Evolutionary conservation across 1,140 invertebrate species (phyloP), one percentile per base, ranked within the genome.

Genomic region (Schmidtea mediterranea): DNA sequence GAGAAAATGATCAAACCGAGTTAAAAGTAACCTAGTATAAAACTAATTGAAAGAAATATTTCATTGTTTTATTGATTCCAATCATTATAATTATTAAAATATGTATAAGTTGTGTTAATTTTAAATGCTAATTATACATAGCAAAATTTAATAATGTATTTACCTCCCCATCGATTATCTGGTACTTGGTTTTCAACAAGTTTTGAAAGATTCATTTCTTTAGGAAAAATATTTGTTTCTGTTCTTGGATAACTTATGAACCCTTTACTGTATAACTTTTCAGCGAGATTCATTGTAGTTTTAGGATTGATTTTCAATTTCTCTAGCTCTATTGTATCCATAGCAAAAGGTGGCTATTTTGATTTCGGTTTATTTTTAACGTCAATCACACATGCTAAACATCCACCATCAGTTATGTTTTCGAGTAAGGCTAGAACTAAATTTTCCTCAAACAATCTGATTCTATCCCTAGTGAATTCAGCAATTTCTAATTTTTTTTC

Each of bases 311-410:
- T 76, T 60, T 72, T 74, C 49, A 79, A 68, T 68, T 95, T 95
- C 70, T 95, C 89, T 57, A 92, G 68, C 76, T 90, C 82, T 54
- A 97, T 77, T 36, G 92, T 98, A 61, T 97, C 90, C 51, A 98
- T 65, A 18, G 90, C 82, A 38, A 78, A 57, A 13, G 92, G 92
- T 57, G 90, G 71, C 84, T 82, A 97, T 69, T 95, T 95, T 48
- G 73, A 79, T 66, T 94, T 97, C 0, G 78, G 80, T 63, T 89
- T 87, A 37, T 74, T 77, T 18, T 72, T 74, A 2, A 95, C 75
- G 19, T 18, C 23, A 26, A 37, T n/a, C 8, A 46, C 19, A 15
- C 5, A 32, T 32, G 10, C 45, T n/a, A n/a, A n/a, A 32, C 15
- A 22, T 15, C 12, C 12, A 24, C 15, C 15, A 10, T 46, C 45